phyloP scores from a whole-genome alignment of 1,140 invertebrate genomes.

The roundworm (Caenorhabditis elegans) region WBcel235 BX284603.4:13771501-13772000 shows the following conservation, averaged over 20 bases:
- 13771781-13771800: slow-evolving; percentile 13
- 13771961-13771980: slow-evolving; percentile 41
- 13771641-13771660: not conserved
- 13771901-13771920: not conserved
- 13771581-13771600: not conserved
- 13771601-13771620: not conserved
- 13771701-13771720: not conserved
- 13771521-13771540: not conserved
- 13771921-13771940: too few relatives aligned
- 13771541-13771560: not conserved
- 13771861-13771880: too few relatives aligned
- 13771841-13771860: too few relatives aligned
- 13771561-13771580: not conserved
- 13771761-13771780: not conserved
- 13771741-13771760: not conserved
- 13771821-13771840: too few relatives aligned
- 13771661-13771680: not conserved
- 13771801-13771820: too few relatives aligned
- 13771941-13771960: not conserved
- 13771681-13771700: not conserved
- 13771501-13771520: not conserved
- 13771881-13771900: not conserved
- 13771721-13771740: slow-evolving; percentile 22
- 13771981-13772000: slow-evolving; percentile 47
- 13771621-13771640: too few relatives aligned